A percentile compares a stretch with the other conserved stretches of the same genome.
These are phyloP conservation scores for Petromus typicus DNA, from an alignment of 2,113 vertebrate genomes.

Conservation along the genomic window DNA sequence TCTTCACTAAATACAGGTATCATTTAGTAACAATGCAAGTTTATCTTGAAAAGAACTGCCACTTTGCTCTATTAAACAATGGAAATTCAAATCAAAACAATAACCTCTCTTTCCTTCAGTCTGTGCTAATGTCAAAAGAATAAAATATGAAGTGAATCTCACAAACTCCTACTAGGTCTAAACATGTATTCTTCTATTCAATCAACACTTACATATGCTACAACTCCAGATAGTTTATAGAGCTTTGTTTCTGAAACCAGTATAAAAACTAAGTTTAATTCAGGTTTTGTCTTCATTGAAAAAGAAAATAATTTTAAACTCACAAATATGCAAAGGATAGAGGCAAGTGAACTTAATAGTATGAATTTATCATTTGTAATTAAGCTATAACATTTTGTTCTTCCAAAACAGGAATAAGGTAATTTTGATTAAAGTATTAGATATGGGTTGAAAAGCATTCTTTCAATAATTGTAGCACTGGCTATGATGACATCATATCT, in stretches of 20 bases:
- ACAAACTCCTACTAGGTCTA: neutral
- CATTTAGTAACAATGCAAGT: neutral
- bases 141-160: neutral
- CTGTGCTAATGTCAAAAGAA: neutral
- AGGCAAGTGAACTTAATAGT: neutral
- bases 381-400: neutral
- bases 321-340: neutral
- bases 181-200: neutral
- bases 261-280: neutral
- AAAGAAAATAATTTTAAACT: neutral
- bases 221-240: neutral
- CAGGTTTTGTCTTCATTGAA: neutral
- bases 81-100: neutral
- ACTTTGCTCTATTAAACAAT: neutral
- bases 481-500: neutral
- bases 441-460: neutral
- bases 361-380: neutral
- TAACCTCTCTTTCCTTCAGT: neutral
- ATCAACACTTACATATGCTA: neutral
- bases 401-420: neutral
- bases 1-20: slow-evolving; percentile 44
- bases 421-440: neutral
- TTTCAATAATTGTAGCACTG: neutral
- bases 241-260: neutral
- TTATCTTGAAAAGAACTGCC: neutral